These are phyloP conservation scores for Conops quadrifasciatus DNA, from an alignment of 2,888 invertebrate genomes.

Conservation along the genomic window DNA sequence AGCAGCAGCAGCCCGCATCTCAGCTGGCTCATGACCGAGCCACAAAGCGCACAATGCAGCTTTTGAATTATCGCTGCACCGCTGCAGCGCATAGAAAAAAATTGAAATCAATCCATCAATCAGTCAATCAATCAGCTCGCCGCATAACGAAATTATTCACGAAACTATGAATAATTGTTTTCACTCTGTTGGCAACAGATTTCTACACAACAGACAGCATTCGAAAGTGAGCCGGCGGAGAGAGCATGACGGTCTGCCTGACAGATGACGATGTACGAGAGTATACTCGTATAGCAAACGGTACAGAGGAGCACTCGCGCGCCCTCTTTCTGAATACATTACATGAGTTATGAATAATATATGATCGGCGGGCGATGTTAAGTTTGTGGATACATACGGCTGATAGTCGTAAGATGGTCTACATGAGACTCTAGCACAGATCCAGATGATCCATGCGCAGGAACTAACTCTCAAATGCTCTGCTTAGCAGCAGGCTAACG, in stretches of 20 bases:
- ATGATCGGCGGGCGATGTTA: conserved; percentile 4
- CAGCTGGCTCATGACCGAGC: not conserved
- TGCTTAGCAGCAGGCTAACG: too few species aligned
- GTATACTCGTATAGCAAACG: not conserved
- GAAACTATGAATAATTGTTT: conserved; percentile 36
- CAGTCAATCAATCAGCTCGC: conserved; percentile 29
- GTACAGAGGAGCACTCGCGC: not conserved
- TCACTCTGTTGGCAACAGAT: conserved; percentile 22
- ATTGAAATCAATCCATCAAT: conserved; percentile 39
- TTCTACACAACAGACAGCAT: not conserved
- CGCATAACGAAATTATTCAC: conserved; percentile 25
- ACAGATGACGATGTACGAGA: not conserved
- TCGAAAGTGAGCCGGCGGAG: not conserved
- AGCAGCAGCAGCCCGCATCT: not conserved
- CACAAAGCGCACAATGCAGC: conserved; percentile 17
- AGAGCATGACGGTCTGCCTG: not conserved
- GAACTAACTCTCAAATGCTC: too few species aligned
- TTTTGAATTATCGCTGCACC: conserved; percentile 17
- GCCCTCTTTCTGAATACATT: conserved; percentile 2
- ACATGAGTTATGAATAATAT: conserved; percentile 23
- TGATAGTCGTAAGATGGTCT: not conserved
- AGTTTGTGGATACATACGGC: not conserved
- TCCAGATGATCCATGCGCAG: too few species aligned
- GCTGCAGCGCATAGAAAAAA: conserved; percentile 29
- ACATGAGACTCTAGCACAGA: not conserved